These are phyloP conservation scores for Octomys mimax DNA, from an alignment of 2,797 vertebrate genomes.

Conservation along the genomic window DNA sequence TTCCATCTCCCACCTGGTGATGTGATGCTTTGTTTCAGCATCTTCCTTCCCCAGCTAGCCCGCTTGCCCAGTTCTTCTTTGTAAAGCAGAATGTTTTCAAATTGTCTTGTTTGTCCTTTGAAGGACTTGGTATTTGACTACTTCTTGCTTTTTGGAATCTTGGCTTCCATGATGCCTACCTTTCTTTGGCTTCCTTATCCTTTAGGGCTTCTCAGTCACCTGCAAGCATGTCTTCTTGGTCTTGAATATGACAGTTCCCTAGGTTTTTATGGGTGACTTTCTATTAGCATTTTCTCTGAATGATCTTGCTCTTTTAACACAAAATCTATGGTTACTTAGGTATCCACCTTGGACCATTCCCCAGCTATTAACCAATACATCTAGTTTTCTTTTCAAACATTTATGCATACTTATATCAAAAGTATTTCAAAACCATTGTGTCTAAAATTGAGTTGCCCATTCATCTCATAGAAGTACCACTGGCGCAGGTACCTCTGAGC, in stretches of 20 bases:
- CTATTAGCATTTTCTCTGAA: neutral
- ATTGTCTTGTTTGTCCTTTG: slow-evolving; percentile 1
- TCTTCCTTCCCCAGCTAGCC: neutral
- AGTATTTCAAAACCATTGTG: slow-evolving; percentile 37
- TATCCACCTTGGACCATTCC: slow-evolving; percentile 7
- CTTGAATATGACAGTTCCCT: neutral
- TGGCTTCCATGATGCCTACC: neutral
- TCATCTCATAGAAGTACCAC: neutral
- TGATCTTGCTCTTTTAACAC: neutral
- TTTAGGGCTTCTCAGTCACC: neutral
- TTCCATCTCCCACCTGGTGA: slow-evolving; percentile 36
- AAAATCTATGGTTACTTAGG: slow-evolving; percentile 43
- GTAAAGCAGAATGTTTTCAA: neutral
- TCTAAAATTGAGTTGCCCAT: slow-evolving; percentile 2
- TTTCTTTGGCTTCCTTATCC: neutral
- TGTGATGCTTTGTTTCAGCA: neutral
- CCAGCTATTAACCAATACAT: slow-evolving; percentile 23
- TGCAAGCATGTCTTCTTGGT: neutral
- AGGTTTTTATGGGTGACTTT: neutral
- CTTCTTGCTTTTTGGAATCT: slow-evolving; percentile 35
- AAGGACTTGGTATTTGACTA: neutral
- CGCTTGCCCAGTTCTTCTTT: slow-evolving; percentile 8
- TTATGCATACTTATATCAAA: neutral
- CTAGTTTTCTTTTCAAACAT: slow-evolving; percentile 30
- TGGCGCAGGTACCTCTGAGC: neutral